phyloP scores from a whole-genome alignment of 2,888 invertebrate species.

The Calliopum simillimum region DNA sequence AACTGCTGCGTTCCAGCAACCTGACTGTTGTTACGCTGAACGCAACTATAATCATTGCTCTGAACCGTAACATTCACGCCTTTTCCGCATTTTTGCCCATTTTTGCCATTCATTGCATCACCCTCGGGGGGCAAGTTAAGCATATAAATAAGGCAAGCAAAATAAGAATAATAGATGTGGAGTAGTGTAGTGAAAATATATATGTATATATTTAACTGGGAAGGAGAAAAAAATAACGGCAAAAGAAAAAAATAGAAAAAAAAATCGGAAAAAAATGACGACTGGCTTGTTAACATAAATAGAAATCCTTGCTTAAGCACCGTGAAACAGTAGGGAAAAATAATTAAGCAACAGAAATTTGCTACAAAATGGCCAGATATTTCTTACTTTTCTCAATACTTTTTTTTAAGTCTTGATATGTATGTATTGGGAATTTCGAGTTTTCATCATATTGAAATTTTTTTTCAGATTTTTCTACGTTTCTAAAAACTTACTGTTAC shows the following conservation, averaged over 20 bases:
- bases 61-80: slow-evolving; percentile 47
- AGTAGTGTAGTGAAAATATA: not conserved
- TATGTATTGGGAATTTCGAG: too few species aligned
- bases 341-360: too few species aligned
- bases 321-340: too few species aligned
- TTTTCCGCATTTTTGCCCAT: slow-evolving; percentile 32
- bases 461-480: too few species aligned
- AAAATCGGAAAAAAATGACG: not conserved
- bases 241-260: slow-evolving; percentile 11
- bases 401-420: too few species aligned
- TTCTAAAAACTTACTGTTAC: too few species aligned
- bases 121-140: not conserved
- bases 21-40: not conserved
- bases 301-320: not conserved
- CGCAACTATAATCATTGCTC: slow-evolving; percentile 39
- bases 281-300: slow-evolving; percentile 20
- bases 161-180: not conserved
- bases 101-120: not conserved
- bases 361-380: too few species aligned
- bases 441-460: too few species aligned
- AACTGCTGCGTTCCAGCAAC: slow-evolving; percentile 4
- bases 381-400: too few species aligned
- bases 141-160: slow-evolving; percentile 5
- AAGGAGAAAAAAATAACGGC: slow-evolving; percentile 11
- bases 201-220: not conserved